A percentile compares a stretch with the other conserved stretches of the same genome.
Evolutionary conservation across 2,888 invertebrate genomes (phyloP).

Genomic region (Drosophila hawaiiensis): DNA sequence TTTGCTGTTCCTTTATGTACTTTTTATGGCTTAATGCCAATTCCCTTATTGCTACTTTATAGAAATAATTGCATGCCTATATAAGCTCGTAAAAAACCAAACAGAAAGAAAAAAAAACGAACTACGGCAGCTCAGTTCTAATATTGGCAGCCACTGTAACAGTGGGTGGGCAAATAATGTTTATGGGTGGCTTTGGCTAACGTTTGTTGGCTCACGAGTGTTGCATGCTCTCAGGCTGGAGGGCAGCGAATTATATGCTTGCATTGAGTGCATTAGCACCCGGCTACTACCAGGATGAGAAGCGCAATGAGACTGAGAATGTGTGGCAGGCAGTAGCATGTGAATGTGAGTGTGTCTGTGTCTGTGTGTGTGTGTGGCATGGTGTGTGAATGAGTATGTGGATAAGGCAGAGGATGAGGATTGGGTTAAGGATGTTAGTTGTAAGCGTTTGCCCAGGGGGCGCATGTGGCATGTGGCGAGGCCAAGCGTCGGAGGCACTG

Average conservation of each 20-base stretch:
- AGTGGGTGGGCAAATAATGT: slow-evolving; percentile 37
- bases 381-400: not conserved
- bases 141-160: slow-evolving; percentile 36
- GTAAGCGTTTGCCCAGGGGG: slow-evolving; percentile 71
- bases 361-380: not conserved
- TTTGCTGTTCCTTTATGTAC: slow-evolving; percentile 2
- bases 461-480: slow-evolving; percentile 41
- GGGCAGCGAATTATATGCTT: slow-evolving; percentile 80
- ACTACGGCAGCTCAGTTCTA: not conserved
- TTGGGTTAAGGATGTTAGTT: slow-evolving; percentile 71
- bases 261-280: slow-evolving; percentile 79
- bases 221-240: slow-evolving; percentile 61
- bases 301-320: slow-evolving; percentile 37
- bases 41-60: not conserved
- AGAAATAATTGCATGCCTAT: slow-evolving; percentile 4
- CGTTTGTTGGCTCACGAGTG: slow-evolving; percentile 58
- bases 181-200: slow-evolving; percentile 19
- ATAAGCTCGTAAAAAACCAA: not conserved
- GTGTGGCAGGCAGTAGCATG: slow-evolving; percentile 1
- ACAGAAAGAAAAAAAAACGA: not conserved
- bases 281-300: slow-evolving; percentile 44
- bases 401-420: slow-evolving; percentile 2
- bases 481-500: slow-evolving; percentile 59
- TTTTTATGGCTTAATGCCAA: slow-evolving; percentile 7
- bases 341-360: not conserved